Evolutionary conservation across 2,113 vertebrate species (phyloP), one percentile per base, ranked within the genome.

Genomic region (Oophaga pumilio): DNA sequence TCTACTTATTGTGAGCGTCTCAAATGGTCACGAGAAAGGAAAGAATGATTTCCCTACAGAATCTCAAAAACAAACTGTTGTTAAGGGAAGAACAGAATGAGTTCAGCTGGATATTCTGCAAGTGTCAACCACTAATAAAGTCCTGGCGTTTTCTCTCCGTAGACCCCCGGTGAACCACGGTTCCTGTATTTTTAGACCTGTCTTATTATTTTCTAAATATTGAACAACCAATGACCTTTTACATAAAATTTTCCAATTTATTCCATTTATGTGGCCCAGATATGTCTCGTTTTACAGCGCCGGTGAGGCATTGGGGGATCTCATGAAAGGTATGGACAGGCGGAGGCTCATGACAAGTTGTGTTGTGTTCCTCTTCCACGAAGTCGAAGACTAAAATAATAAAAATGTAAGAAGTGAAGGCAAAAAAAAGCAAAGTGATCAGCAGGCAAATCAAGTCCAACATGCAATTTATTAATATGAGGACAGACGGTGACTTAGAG

Each of bases 401-500:
- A 22, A 73, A 74, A 33, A 59, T 43, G 71, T 73, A 76, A 87
- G 8, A 60, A 74, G 4, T 15, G 49, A 76, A 82, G 57, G 86
- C 43, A 82, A 73, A 64, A 71, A 43, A 24, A 71, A 76, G 68
- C 79, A 77, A 74, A 64, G 28, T 62, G 66, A n/a, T 80, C 59
- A 86, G 85, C 68, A 82, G 82, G 53, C 56, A 76, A 77, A 84
- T n/a, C 52, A 84, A 76, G 66, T 43, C 60, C 87, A 88, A 88
- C 87, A 88, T 88, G 87, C 87, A 88, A 88, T 88, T 88, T 88
- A 88, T 88, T 83, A 77, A 76, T 77, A 73, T 57, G 66, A 56
- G 24, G 66, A 77, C 68, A 88, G 81, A 84, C 71, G 0, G 26
- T 22, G 71, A 68, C 8, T 10, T 33, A 26, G 11, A n/a, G 52